Evolutionary conservation across 37 sponge, comb jelly and placozoan species (phyloP).

Genomic region (Bolinopsis microptera): DNA sequence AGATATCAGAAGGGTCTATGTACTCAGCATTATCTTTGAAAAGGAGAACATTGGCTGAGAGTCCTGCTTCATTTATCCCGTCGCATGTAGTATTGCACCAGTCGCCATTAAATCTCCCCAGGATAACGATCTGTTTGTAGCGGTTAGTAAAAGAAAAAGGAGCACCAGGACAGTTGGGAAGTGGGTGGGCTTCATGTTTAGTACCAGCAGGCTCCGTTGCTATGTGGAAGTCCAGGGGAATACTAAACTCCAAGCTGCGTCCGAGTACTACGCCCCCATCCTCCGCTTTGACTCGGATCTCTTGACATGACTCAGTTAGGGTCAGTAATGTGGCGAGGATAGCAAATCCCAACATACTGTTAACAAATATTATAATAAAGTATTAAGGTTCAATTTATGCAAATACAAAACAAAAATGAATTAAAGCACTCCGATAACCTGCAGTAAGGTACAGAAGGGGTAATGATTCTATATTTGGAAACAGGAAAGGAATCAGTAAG

Average conservation of each 20-base stretch:
- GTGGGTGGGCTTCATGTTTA: background rate
- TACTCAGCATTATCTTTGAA: background rate
- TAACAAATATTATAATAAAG: too few relatives aligned
- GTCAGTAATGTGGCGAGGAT: background rate
- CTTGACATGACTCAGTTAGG: background rate
- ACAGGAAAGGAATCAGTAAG: too few relatives aligned
- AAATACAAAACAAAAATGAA: too few relatives aligned
- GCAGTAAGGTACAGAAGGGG: too few relatives aligned
- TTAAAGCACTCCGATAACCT: too few relatives aligned
- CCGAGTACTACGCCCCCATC: slow-evolving; percentile 27
- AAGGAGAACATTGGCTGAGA: background rate
- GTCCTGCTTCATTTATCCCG: background rate
- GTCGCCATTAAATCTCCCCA: background rate
- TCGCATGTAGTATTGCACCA: background rate
- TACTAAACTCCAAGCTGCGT: slow-evolving; percentile 8
- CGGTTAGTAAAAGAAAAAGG: background rate
- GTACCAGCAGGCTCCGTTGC: slow-evolving; percentile 3
- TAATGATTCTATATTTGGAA: too few relatives aligned
- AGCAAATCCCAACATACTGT: too few relatives aligned
- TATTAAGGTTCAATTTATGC: too few relatives aligned
- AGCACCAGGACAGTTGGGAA: background rate
- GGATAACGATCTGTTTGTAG: background rate
- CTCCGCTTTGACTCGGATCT: background rate
- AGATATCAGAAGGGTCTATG: background rate
- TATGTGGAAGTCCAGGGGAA: background rate